Conservation (phyloP, 2,888 invertebrate genomes). For the Steromphala cineraria region DNA sequence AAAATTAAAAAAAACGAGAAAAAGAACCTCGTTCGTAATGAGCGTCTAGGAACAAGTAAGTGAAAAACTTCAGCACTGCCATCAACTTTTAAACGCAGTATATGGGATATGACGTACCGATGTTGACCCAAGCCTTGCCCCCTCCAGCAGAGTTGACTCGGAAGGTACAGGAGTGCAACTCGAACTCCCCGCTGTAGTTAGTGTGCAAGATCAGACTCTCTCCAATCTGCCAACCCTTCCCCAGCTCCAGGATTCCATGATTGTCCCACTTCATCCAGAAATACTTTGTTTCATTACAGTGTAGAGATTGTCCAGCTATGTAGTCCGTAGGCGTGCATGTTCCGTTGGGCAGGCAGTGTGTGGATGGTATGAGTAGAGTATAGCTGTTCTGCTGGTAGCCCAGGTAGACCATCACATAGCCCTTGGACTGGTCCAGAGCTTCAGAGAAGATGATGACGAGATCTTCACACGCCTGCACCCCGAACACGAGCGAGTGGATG, state of each 20-base stretch:
- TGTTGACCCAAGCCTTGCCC: background rate
- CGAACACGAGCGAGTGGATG: background rate
- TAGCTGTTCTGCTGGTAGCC: background rate
- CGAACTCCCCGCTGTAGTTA: background rate
- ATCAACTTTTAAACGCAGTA: no score
- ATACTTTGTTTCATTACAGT: background rate
- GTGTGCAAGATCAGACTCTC: background rate
- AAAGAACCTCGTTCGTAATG: no score
- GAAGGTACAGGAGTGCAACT: background rate
- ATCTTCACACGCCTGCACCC: background rate
- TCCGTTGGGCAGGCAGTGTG: background rate
- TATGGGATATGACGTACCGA: no score
- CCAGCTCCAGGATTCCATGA: background rate
- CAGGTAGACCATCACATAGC: background rate
- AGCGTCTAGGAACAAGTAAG: no score
- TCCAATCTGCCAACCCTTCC: background rate
- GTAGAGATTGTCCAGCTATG: background rate
- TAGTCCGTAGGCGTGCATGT: background rate
- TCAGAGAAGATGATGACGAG: background rate
- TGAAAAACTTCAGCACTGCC: no score
- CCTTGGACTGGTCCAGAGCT: background rate
- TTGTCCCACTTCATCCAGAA: slow-evolving; percentile 11
- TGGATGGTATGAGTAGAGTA: background rate
- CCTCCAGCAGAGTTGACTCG: background rate
- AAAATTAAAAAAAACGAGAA: no score